phyloP scores from a whole-genome alignment of 2,113 vertebrate genomes.

The Lepus timidus region DNA sequence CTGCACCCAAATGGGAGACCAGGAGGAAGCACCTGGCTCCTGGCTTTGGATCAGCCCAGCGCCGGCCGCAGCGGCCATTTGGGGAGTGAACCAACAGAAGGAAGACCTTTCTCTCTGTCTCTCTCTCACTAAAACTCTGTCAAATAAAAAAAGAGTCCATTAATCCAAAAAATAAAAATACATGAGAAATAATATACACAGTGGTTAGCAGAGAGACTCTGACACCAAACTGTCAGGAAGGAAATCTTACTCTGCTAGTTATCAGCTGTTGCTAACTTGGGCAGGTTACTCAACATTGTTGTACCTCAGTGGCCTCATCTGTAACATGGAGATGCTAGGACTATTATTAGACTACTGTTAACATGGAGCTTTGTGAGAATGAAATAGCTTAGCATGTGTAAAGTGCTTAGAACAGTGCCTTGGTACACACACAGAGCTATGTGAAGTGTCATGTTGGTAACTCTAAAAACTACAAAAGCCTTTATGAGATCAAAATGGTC shows the following conservation, averaged over 20 bases:
- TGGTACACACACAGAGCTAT: background rate
- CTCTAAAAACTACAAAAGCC: background rate
- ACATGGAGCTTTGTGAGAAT: background rate
- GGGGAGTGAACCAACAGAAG: too few relatives aligned
- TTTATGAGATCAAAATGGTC: too few relatives aligned
- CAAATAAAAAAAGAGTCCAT: too few relatives aligned
- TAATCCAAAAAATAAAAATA: background rate
- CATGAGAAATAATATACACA: background rate
- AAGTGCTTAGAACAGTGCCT: background rate
- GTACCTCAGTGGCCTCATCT: background rate
- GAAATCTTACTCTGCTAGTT: conserved; percentile 1
- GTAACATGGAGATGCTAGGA: background rate
- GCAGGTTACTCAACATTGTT: background rate
- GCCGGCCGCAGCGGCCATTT: too few relatives aligned
- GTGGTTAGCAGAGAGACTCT: background rate
- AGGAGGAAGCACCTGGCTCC: too few relatives aligned
- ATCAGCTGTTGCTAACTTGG: background rate
- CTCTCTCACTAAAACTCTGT: too few relatives aligned
- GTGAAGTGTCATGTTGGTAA: background rate
- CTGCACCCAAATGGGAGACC: too few relatives aligned
- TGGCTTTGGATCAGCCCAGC: too few relatives aligned
- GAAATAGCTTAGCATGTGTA: background rate
- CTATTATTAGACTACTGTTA: background rate
- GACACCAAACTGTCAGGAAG: conserved; percentile 22
- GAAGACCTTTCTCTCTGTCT: too few relatives aligned